These are phyloP conservation scores for Calosoma granatense DNA, from an alignment of 1,140 invertebrate genomes.

Conservation along the genomic window DNA sequence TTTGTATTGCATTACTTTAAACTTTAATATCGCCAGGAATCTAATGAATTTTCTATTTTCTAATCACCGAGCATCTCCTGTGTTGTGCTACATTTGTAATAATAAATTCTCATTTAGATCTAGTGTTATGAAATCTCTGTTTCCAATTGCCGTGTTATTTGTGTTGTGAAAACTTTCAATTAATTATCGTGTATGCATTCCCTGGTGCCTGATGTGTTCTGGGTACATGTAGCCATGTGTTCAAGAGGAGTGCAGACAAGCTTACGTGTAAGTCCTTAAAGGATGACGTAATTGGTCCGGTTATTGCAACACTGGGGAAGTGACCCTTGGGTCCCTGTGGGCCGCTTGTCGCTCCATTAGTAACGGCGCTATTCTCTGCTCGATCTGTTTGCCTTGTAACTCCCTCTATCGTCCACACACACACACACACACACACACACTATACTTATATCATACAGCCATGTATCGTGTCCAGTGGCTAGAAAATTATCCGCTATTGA, in stretches of 20 bases:
- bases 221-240: too few species aligned
- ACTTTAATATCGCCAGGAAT: too few species aligned
- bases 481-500: not conserved
- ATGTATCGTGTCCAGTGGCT: not conserved
- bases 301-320: not conserved
- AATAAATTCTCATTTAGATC: too few species aligned
- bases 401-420: not conserved
- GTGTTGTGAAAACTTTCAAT: too few species aligned
- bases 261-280: not conserved
- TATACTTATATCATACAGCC: not conserved
- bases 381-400: not conserved
- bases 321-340: not conserved
- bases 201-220: too few species aligned
- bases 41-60: too few species aligned
- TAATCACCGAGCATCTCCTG: too few species aligned
- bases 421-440: not conserved
- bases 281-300: not conserved
- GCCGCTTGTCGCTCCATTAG: not conserved
- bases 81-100: too few species aligned
- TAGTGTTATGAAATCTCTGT: too few species aligned
- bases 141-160: too few species aligned
- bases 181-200: too few species aligned
- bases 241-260: not conserved
- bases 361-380: not conserved
- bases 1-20: too few species aligned